Evolutionary conservation across 64 coral and sea anemone species (phyloP).

Genomic region (Stichodactyla mertensii): DNA sequence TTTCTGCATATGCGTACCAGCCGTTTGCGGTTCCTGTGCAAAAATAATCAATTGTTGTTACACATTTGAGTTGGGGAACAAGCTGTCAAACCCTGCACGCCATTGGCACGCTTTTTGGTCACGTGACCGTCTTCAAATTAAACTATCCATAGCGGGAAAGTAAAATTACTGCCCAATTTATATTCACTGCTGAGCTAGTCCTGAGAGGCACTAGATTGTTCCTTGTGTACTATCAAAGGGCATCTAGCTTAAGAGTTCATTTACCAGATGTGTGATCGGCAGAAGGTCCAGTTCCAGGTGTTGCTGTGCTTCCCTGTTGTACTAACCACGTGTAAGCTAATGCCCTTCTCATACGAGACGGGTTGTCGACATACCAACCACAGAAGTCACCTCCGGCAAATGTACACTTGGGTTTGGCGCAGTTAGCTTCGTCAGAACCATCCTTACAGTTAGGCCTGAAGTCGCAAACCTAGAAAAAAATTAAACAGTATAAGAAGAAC

Average conservation of each 20-base stretch:
- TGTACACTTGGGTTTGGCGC: conserved; percentile 52
- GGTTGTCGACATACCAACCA: conserved; percentile 67
- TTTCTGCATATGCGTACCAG: conserved; percentile 85
- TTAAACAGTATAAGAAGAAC: not conserved
- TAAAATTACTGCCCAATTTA: too few relatives aligned
- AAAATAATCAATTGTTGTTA: not conserved
- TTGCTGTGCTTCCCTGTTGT: conserved; percentile 56
- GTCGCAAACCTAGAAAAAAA: conserved; percentile 67
- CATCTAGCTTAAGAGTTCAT: too few relatives aligned
- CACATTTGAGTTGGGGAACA: too few relatives aligned
- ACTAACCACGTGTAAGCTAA: conserved; percentile 72
- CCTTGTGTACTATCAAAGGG: too few relatives aligned
- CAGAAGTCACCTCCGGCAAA: conserved; percentile 75
- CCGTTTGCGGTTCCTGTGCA: conserved; percentile 54
- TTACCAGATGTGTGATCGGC: conserved; percentile 69
- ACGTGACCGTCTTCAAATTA: too few relatives aligned
- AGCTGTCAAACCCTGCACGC: not conserved
- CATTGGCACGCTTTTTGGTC: not conserved
- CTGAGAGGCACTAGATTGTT: too few relatives aligned
- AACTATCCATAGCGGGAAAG: too few relatives aligned
- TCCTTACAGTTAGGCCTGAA: conserved; percentile 68
- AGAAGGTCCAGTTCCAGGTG: conserved; percentile 57
- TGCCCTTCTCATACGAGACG: conserved; percentile 48
- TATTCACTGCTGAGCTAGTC: too few relatives aligned
- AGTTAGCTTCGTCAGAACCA: conserved; percentile 73